phyloP scores from a whole-genome alignment of 2,797 vertebrate species.

The Lithobates sylvaticus region DNA sequence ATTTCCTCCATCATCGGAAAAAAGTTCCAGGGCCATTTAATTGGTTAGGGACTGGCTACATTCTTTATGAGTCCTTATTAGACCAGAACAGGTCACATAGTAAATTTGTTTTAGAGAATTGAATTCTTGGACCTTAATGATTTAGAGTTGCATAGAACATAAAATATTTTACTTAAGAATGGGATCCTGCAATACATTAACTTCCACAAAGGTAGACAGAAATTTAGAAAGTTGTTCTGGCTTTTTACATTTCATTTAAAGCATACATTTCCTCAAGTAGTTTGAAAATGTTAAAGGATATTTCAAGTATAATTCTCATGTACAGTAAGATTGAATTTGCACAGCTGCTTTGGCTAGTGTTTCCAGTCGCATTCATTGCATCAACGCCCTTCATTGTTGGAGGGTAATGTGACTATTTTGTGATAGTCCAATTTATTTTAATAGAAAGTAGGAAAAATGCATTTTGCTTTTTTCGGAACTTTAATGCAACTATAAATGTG shows the following conservation, averaged over 20 bases:
- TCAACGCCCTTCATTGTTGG: constrained; percentile 34
- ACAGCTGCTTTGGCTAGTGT: constrained; percentile 49
- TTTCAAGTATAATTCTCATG: constrained; percentile 9
- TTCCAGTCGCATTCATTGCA: constrained; percentile 29
- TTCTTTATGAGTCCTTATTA: constrained; percentile 50
- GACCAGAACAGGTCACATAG: constrained; percentile 18
- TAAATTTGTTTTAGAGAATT: constrained; percentile 6
- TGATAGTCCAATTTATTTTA: constrained; percentile 17
- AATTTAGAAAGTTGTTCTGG: background rate
- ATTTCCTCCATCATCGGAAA: constrained; percentile 28
- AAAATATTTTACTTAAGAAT: background rate
- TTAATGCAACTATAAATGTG: background rate
- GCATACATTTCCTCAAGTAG: background rate
- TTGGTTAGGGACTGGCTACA: constrained; percentile 22
- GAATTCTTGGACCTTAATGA: background rate
- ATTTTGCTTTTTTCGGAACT: constrained; percentile 38
- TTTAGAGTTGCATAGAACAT: constrained; percentile 18
- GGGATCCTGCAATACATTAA: background rate
- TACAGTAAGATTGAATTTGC: constrained; percentile 17
- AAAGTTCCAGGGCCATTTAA: constrained; percentile 50
- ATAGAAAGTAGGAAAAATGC: constrained; percentile 13
- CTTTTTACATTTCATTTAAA: background rate
- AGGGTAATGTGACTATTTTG: constrained; percentile 28
- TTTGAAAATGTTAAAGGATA: constrained; percentile 16
- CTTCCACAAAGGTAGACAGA: background rate